phyloP scores from a whole-genome alignment of 2,888 invertebrate genomes.

The Adela reaumurella region DNA sequence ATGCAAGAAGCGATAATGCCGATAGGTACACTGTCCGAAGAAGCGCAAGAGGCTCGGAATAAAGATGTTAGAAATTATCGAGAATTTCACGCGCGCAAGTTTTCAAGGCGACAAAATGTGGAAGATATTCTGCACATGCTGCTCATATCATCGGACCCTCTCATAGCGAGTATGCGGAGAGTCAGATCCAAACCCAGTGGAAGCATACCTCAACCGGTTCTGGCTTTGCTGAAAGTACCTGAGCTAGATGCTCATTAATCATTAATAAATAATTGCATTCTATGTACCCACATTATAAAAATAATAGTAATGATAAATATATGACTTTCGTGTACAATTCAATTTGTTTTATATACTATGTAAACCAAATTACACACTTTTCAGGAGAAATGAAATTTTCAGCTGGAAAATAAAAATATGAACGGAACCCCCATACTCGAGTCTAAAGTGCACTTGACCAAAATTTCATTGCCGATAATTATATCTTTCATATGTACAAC shows the following conservation, averaged over 20 bases:
- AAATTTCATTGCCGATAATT: too few species aligned
- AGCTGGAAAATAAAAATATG: too few species aligned
- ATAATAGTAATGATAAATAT: too few species aligned
- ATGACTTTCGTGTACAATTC: too few species aligned
- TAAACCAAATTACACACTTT: too few species aligned
- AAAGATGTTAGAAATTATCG: neutral
- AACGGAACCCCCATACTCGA: too few species aligned
- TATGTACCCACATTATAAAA: too few species aligned
- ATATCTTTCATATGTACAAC: too few species aligned
- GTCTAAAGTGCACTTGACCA: too few species aligned
- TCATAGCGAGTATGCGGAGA: neutral
- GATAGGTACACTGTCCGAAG: constrained; percentile 2
- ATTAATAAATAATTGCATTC: too few species aligned
- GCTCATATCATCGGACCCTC: neutral
- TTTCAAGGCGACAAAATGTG: constrained; percentile 12
- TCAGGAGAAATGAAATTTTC: too few species aligned
- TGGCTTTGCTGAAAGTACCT: neutral
- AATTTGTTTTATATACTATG: too few species aligned
- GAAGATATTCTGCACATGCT: neutral
- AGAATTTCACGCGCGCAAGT: constrained; percentile 18
- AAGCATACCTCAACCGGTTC: neutral
- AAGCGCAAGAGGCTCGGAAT: constrained; percentile 3
- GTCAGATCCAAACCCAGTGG: neutral
- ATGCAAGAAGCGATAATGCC: constrained; percentile 3
- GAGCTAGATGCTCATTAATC: neutral